These are phyloP conservation scores for Cyrtonyx montezumae DNA, from an alignment of 2,113 vertebrate genomes.

Conservation along the genomic window DNA sequence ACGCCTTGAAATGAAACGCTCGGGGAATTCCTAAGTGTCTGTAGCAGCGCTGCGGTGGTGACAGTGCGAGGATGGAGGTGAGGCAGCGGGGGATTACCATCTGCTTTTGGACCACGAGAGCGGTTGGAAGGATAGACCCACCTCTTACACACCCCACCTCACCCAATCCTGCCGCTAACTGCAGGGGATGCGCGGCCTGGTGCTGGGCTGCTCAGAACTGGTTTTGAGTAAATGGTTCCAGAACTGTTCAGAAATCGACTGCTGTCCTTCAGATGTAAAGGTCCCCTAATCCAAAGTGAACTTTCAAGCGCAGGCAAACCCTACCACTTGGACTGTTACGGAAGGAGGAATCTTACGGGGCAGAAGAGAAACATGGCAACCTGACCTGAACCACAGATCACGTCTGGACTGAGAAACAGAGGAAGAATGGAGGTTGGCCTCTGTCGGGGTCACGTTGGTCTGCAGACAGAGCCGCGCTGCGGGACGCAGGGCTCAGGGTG, in stretches of 20 bases:
- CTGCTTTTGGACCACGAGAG: neutral
- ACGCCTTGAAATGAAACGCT: neutral
- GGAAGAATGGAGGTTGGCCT: neutral
- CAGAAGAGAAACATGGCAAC: neutral
- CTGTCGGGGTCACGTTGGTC: neutral
- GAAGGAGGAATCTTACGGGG: neutral
- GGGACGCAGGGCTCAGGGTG: neutral
- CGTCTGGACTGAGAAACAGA: neutral
- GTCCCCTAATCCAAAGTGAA: neutral
- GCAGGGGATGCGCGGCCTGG: neutral
- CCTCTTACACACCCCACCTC: neutral
- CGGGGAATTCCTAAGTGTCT: conserved; percentile 39
- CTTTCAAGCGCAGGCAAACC: conserved; percentile 22
- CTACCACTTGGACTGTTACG: neutral
- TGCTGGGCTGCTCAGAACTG: neutral
- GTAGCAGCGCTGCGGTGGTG: neutral
- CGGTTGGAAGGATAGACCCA: neutral
- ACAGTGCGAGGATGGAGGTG: neutral
- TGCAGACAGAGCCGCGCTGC: accelerated
- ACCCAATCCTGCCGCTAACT: neutral
- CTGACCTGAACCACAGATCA: neutral
- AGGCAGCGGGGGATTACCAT: neutral
- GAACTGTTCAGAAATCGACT: neutral
- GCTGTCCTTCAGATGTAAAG: neutral
- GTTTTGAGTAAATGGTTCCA: neutral